Evolutionary conservation across 2,113 vertebrate genomes (phyloP), one percentile per base, ranked within the genome.

Genomic region (Tyto alba): DNA sequence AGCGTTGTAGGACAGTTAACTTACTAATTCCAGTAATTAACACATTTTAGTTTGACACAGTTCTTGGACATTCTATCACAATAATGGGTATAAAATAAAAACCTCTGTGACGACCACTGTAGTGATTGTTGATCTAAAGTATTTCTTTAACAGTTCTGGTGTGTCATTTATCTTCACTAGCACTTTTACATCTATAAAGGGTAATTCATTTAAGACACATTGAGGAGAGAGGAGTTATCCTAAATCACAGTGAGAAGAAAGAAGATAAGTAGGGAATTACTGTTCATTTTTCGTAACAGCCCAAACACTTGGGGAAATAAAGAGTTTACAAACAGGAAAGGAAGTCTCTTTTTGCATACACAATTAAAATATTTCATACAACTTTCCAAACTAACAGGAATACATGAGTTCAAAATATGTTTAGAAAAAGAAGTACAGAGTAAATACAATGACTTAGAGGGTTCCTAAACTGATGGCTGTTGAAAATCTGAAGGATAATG

Each of bases 61-160:
- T 32, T 82, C 60, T 82, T 75, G 22, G 14, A 23, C 6, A n/a
- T 0, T 53, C 74, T 71, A 62, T 52, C 8, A 4, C 69, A 59
- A 47, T 22, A 62, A 60, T 41, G 13, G 10, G 4, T 47, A 41
- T 32, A 32, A 62, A 67, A 53, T 40, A 52, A 77, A 47, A 9
- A 63, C 0, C 11, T 69, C 1, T 5, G 8, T 93, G 20, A 47
- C 6, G 50, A 57, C 25, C 0, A 0, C 8, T 52, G 15, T 38
- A 13, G 12, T 38, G 20, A 45, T 7, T 53, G 18, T 14, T 57
- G 18, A 40, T 27, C 6, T 64, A 32, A 75, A 63, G 13, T 63
- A 29, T 30, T 75, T 74, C 69, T 88, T 34, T 19, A 67, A 57
- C 19, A 43, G 10, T 53, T 72, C 40, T 74, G 16, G 67, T 62